A percentile compares a stretch with the other conserved stretches of the same genome.
These are phyloP conservation scores for Drosophila kepulauana DNA, from an alignment of 1,140 invertebrate species.

Conservation along the genomic window DNA sequence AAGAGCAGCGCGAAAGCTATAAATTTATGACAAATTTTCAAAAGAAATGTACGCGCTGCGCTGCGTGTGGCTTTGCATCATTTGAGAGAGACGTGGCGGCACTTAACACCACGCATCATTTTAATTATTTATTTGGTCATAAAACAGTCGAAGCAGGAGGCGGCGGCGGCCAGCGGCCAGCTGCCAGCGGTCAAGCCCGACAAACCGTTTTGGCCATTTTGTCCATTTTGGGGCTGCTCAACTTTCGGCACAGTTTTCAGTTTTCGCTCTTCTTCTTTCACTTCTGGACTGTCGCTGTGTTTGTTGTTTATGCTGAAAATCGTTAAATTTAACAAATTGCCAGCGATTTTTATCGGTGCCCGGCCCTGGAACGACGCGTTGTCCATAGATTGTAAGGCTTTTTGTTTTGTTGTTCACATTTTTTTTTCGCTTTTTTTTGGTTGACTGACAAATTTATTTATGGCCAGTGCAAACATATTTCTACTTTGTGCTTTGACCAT, in stretches of 20 bases:
- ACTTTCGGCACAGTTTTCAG: slow-evolving; percentile 75
- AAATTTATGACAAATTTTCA: slow-evolving; percentile 83
- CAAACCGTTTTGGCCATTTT: slow-evolving; percentile 27
- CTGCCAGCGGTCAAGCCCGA: neutral
- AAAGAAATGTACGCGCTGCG: slow-evolving; percentile 75
- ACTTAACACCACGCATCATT: slow-evolving; percentile 83
- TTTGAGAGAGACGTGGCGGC: slow-evolving; percentile 63
- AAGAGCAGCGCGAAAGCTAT: slow-evolving; percentile 65
- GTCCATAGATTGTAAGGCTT: slow-evolving; percentile 67
- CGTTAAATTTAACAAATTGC: slow-evolving; percentile 84
- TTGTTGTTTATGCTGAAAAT: slow-evolving; percentile 61
- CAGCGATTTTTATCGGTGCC: slow-evolving; percentile 78
- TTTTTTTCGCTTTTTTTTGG: neutral
- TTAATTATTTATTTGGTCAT: slow-evolving; percentile 83
- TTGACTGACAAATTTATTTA: slow-evolving; percentile 73
- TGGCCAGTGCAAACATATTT: slow-evolving; percentile 70
- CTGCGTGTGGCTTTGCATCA: slow-evolving; percentile 67
- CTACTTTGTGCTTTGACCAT: slow-evolving; percentile 46
- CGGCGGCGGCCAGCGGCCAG: slow-evolving; percentile 14
- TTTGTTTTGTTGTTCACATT: slow-evolving; percentile 28
- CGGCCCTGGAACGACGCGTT: slow-evolving; percentile 54
- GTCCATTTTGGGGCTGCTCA: slow-evolving; percentile 37
- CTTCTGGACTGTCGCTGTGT: slow-evolving; percentile 27
- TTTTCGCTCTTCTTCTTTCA: slow-evolving; percentile 44
- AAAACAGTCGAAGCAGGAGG: slow-evolving; percentile 69